Conservation (phyloP, 2,888 invertebrate species). For the Drosophila setosimentum region DNA sequence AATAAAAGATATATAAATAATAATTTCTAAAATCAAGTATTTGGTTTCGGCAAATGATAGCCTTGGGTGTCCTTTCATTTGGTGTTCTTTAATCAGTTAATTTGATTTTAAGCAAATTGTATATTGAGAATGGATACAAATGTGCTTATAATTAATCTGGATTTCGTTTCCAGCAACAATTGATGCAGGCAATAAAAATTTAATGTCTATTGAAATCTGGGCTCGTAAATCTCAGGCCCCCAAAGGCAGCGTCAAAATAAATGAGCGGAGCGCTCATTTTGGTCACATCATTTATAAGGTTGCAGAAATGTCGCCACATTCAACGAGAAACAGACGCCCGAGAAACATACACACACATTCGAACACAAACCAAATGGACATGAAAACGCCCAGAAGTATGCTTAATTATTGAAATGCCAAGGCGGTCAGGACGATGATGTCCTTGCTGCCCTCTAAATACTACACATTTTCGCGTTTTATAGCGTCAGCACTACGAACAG, state of each 20-base stretch:
- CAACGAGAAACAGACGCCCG: slow-evolving; percentile 32
- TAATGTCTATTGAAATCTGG: slow-evolving; percentile 48
- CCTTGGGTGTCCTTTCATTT: not conserved
- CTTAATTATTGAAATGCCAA: slow-evolving; percentile 78
- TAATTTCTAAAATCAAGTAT: not conserved
- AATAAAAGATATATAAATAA: not conserved
- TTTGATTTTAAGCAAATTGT: slow-evolving; percentile 1
- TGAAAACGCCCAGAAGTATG: slow-evolving; percentile 72
- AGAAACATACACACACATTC: not conserved
- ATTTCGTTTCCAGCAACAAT: slow-evolving; percentile 25
- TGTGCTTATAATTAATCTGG: slow-evolving; percentile 18
- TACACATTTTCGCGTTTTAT: slow-evolving; percentile 80
- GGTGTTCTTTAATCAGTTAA: slow-evolving; percentile 1
- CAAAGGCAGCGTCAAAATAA: slow-evolving; percentile 34
- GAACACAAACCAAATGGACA: slow-evolving; percentile 56
- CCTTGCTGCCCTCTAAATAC: slow-evolving; percentile 53
- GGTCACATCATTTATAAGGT: slow-evolving; percentile 53
- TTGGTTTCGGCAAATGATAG: not conserved
- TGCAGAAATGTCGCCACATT: slow-evolving; percentile 50
- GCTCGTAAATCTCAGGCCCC: slow-evolving; percentile 37
- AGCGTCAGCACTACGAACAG: slow-evolving; percentile 35
- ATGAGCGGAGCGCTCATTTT: slow-evolving; percentile 51
- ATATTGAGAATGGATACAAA: not conserved
- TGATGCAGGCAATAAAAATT: slow-evolving; percentile 69
- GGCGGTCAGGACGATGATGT: slow-evolving; percentile 34